A percentile compares a stretch with the other conserved stretches of the same genome.
Evolutionary conservation across 2,797 vertebrate genomes (phyloP).

Genomic region (Pempheris klunzingeri): DNA sequence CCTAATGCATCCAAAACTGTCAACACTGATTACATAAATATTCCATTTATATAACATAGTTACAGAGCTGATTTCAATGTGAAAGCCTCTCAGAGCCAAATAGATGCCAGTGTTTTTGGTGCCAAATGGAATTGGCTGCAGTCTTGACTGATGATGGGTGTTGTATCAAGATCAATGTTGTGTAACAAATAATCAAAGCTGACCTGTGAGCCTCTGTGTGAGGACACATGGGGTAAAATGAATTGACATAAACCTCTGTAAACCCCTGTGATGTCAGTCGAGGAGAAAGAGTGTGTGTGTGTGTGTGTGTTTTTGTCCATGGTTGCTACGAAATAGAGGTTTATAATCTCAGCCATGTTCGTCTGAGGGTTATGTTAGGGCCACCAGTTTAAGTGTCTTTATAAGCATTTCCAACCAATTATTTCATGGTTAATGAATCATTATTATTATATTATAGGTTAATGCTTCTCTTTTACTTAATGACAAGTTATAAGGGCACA

Average conservation of each 20-base stretch:
- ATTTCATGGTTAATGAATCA: neutral
- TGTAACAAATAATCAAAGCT: constrained; percentile 37
- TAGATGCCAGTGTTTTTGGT: constrained; percentile 9
- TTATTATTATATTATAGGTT: too few species aligned
- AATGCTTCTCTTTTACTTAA: too few species aligned
- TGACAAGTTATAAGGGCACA: neutral
- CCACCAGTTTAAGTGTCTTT: neutral
- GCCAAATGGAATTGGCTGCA: constrained; percentile 26
- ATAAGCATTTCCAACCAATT: neutral
- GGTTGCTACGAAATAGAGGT: constrained; percentile 24
- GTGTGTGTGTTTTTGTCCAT: neutral
- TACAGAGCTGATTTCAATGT: constrained; percentile 15
- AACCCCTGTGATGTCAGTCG: constrained; percentile 8
- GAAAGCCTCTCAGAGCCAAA: constrained; percentile 2
- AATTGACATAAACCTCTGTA: constrained; percentile 2
- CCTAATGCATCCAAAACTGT: constrained; percentile 10
- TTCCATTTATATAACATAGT: constrained; percentile 28
- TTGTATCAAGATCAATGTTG: constrained; percentile 41
- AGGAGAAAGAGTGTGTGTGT: neutral
- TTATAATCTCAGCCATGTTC: constrained; percentile 52
- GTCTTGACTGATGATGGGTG: constrained; percentile 15
- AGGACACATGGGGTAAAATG: constrained; percentile 8
- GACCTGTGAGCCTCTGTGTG: neutral
- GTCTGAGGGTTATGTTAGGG: constrained; percentile 58
- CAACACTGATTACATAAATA: neutral